Evolutionary conservation across 2,888 invertebrate genomes (phyloP), one percentile per base, ranked within the genome.

Genomic region (Cheilosia vernalis): DNA sequence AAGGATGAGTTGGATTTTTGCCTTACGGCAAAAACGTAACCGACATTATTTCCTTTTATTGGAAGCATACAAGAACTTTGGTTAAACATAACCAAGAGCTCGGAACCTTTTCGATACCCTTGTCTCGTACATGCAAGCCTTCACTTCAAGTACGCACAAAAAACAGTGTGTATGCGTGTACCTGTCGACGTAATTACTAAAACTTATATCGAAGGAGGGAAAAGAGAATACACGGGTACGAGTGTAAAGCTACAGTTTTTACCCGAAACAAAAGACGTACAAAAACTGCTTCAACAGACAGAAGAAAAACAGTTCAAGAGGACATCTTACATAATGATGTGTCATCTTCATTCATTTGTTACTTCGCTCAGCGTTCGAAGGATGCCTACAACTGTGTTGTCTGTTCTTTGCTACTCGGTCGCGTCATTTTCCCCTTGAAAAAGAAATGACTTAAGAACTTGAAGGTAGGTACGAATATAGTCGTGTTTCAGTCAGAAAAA

Each of bases 1-100:
- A 73, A 64, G 56, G 64, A 72, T 63, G 51, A 66, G 58, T 79
- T 70, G 66, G 51, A 64, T 79, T 72, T 60, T 66, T 66, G 58
- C 66, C 79, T 72, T 64, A 73, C 58, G 79, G 79, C 79, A 69
- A 66, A 79, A 73, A 58, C 58, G 64, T 60, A 79, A 64, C 72
- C 72, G 60, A 73, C 72, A 79, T 73, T 73, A 73, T 72, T 60
- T 66, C 66, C 73, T 73, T 66, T 79, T 79, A 79, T 79, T 79
- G 58, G 15, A 79, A 79, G 64, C 79, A 58, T 49, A 66, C 64
- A 79, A 64, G 63, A 79, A 72, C 64, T 72, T 72, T 56, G 56
- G 63, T 60, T 37, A 60, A 72, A 79, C 78, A 64, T 64, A 79
- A 64, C 51, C 53, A 58, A 66, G 72, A 58, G 60, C 60, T 30